Evolutionary conservation across 2,113 vertebrate species (phyloP).

Genomic region (Ascaphus truei): DNA sequence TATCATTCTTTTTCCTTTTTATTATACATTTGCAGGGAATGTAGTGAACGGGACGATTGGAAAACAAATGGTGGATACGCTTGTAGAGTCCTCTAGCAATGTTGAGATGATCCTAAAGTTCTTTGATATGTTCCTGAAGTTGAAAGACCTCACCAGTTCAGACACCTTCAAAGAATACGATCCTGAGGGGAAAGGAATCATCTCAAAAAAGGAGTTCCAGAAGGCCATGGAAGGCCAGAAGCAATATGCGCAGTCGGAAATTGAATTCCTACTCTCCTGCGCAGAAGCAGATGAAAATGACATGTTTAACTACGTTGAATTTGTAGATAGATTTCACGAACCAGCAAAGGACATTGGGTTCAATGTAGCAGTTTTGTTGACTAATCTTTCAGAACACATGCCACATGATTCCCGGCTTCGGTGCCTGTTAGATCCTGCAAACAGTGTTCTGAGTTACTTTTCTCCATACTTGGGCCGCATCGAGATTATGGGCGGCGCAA

Average conservation of each 20-base stretch:
- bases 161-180: constrained; percentile 93
- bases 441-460: constrained; percentile 94
- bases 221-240: constrained; percentile 98
- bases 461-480: constrained; percentile 92
- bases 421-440: constrained; percentile 84
- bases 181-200: constrained; percentile 86
- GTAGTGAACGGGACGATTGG: constrained; percentile 97
- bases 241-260: constrained; percentile 90
- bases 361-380: constrained; percentile 89
- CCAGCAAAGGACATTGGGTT: constrained; percentile 97
- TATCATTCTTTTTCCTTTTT: too few species aligned
- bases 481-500: constrained; percentile 96
- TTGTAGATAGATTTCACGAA: constrained; percentile 92
- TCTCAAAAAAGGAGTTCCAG: constrained; percentile 97
- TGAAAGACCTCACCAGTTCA: constrained; percentile 93
- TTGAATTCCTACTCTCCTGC: constrained; percentile 92
- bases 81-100: constrained; percentile 95
- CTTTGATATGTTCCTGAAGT: constrained; percentile 98
- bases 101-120: constrained; percentile 98
- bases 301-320: constrained; percentile 94
- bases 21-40: constrained; percentile 72
- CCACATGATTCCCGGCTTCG: constrained; percentile 87
- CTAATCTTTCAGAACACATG: constrained; percentile 96
- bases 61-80: constrained; percentile 97
- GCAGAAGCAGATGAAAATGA: constrained; percentile 94